These are phyloP conservation scores for Chaetura pelagica DNA, from an alignment of 2,113 vertebrate genomes.

Conservation along the genomic window DNA sequence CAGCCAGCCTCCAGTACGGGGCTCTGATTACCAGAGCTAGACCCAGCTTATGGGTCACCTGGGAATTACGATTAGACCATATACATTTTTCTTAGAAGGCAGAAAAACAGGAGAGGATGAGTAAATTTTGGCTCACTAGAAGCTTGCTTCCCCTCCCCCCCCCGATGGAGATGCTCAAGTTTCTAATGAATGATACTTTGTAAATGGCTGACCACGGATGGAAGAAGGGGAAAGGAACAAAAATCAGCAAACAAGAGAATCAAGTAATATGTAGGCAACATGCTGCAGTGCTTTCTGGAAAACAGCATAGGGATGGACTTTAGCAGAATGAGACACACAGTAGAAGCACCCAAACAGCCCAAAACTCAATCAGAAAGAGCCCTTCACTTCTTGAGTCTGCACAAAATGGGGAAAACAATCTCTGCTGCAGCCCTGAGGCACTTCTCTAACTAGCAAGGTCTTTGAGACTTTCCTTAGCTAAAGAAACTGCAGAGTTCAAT, in stretches of 20 bases:
- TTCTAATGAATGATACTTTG: constrained; percentile 26
- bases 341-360: not conserved
- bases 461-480: not conserved
- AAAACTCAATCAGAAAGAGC: not conserved
- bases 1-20: constrained; percentile 1
- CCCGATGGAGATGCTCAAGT: constrained; percentile 1
- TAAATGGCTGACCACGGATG: not conserved
- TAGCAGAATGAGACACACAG: not conserved
- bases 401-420: not conserved
- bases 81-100: constrained; percentile 46
- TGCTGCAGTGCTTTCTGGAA: not conserved
- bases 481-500: not conserved
- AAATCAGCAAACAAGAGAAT: not conserved
- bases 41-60: not conserved
- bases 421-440: not conserved
- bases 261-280: not conserved
- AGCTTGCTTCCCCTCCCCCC: not conserved
- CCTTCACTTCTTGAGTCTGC: not conserved
- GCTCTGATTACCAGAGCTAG: constrained; percentile 50
- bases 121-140: constrained; percentile 25
- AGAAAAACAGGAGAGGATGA: constrained; percentile 25
- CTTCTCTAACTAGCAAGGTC: not conserved
- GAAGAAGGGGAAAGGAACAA: not conserved
- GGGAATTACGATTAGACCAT: constrained; percentile 34
- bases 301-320: not conserved